Evolutionary conservation across 2,113 vertebrate species (phyloP), one percentile per base, ranked within the genome.

Genomic region (Syrmaticus mikado): DNA sequence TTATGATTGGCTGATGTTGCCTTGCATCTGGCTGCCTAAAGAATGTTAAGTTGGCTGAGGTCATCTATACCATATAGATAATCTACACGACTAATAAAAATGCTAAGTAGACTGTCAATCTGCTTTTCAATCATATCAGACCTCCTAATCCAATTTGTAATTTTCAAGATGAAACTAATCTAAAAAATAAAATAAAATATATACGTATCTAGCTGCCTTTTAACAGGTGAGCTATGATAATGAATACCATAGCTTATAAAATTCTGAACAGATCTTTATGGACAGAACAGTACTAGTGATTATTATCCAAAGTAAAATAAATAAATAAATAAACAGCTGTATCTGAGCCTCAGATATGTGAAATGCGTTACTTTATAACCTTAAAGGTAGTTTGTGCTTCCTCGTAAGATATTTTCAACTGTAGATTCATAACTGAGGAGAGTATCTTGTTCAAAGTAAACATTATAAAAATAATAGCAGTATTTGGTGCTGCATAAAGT

Each of bases 31-130:
- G 80, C 66, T 91, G 84, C 82, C 82, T 95, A 94, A 96, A 96
- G 85, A 96, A 96, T 91, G 81, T 82, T 93, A 76, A 94, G 71
- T 87, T 97, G 94, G 80, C 94, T 95, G 96, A 97, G 97, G 96
- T 97, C 96, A 97, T 95, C 91, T 85, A 89, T 93, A 93, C 85
- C 82, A 93, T 93, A 95, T 96, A 96, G 96, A 96, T 96, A 97
- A 97, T 93, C 90, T 97, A 86, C 88, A 88, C 22, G 1, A 92
- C 93, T 95, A 97, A 97, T 97, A 97, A 97, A 97, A 97, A 97
- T 97, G 95, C 87, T 94, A 95, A 95, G 45, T 78, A 93, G 88
- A 57, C 84, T 93, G 92, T 79, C 96, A 95, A 90, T 92, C 94
- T 92, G 53, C 70, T 88, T 92, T 91, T 80, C 82, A 91, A 84